Base-by-base conservation (phyloP, 23 tunicate genomes). In the Halocynthia roretzi region DNA sequence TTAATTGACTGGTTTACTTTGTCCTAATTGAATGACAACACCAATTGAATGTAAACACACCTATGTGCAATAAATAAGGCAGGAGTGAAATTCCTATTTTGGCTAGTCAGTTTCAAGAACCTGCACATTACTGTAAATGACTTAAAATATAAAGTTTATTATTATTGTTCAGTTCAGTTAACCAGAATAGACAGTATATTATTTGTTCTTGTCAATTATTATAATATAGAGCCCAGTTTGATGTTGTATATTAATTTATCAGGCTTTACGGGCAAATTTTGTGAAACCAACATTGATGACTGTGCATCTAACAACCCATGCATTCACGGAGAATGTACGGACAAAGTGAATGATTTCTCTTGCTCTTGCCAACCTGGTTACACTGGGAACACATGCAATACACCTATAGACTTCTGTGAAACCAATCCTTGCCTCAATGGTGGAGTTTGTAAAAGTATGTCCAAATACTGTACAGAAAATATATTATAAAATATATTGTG, bases 241-340 rank as follows among this genome's bases (percentile, higher is more conserved):
- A 15, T 60, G 17, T 60, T 60, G 17, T 60, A 15, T 60, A 15
- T 60, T 60, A 1, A 60, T 15, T 17, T 15, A 60, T 15, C 84
- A 89, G 96, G 96, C 6, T 89, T 61, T 57, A 80, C 85, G 20
- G 96, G 96, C 7, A 7, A 21, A 15, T 15, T 69, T 61, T 89
- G 96, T 60, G 83, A 76, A 10, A 51, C 51, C 12, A 77, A 89
- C 40, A 80, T 89, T 51, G 79, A 89, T 53, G 96, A 89, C 56
- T 89, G 96, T 61, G 67, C 10, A 0, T 21, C 85, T 6, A 72
- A 73, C 20, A 84, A 87, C 7, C 87, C 89, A 51, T 20, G 58
- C 18, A 83, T 75, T 53, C 72, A 68, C 77, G 96, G 83, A 40
- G 10, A 21, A 19, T 89, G 96, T 55, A 40, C 56, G 7, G 96